Percentiles rank a stretch among this genome's conserved stretches.
Evolutionary conservation across 2,888 invertebrate species (phyloP).

Genomic region (Abrostola triplasia): DNA sequence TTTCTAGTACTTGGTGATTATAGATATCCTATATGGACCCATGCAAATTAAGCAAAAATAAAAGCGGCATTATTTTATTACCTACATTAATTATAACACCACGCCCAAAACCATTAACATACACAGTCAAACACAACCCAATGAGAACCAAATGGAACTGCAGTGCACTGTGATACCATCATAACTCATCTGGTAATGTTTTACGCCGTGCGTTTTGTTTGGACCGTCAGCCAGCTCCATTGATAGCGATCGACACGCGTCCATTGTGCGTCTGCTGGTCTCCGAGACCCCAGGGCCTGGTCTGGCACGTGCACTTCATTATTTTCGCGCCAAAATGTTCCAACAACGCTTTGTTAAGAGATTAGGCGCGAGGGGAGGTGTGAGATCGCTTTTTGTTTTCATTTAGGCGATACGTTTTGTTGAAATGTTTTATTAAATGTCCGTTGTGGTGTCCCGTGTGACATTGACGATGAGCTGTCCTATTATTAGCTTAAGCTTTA

Average conservation of each 20-base stretch:
- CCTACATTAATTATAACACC: conserved; percentile 23
- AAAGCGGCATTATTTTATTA: conserved; percentile 16
- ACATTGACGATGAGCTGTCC: neutral
- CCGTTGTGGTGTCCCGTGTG: conserved; percentile 21
- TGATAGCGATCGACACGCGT: conserved; percentile 84
- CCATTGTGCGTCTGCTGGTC: conserved; percentile 64
- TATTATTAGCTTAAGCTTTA: conserved; percentile 19
- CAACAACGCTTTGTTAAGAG: conserved; percentile 86
- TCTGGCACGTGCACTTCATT: conserved; percentile 84
- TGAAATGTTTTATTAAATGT: conserved; percentile 53
- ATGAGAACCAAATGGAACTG: conserved; percentile 49
- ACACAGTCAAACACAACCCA: conserved; percentile 16
- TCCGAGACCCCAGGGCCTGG: conserved; percentile 57
- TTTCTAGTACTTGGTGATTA: too few species aligned
- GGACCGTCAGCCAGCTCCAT: conserved; percentile 64
- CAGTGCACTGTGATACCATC: conserved; percentile 26
- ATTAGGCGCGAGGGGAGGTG: conserved; percentile 83
- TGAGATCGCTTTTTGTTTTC: conserved; percentile 56
- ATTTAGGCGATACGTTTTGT: conserved; percentile 54
- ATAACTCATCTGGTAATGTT: conserved; percentile 67
- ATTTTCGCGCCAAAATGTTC: conserved; percentile 88
- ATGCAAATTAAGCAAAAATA: too few species aligned
- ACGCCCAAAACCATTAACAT: conserved; percentile 42
- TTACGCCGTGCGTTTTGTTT: conserved; percentile 72
- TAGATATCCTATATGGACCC: too few species aligned